A percentile compares a stretch with the other conserved stretches of the same genome.
Evolutionary conservation across 2,113 vertebrate genomes (phyloP).

Genomic region (Aptenodytes forsteri): DNA sequence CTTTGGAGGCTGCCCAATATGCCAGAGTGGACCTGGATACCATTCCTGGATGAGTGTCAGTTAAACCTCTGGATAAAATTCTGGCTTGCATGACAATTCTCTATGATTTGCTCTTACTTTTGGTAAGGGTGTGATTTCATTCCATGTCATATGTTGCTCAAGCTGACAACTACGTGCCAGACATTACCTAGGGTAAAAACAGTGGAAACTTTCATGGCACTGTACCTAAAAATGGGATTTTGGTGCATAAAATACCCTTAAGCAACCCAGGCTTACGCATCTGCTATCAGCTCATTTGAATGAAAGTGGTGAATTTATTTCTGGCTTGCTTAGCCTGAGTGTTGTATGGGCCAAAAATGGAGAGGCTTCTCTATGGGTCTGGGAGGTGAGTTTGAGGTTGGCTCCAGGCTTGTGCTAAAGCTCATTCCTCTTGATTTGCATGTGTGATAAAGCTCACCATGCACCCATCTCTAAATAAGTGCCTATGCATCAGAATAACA

Average conservation of each 20-base stretch:
- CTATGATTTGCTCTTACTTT: background rate
- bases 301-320: background rate
- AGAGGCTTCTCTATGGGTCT: background rate
- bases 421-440: background rate
- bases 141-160: background rate
- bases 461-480: background rate
- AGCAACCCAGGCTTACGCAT: background rate
- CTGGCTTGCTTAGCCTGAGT: background rate
- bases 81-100: background rate
- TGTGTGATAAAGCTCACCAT: background rate
- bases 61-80: background rate
- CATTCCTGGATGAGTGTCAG: background rate
- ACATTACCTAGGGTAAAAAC: background rate
- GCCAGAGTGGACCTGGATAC: background rate
- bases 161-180: background rate
- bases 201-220: background rate
- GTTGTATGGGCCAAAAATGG: background rate
- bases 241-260: background rate
- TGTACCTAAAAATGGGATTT: background rate
- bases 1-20: background rate
- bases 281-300: background rate
- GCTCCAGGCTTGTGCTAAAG: background rate
- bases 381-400: background rate
- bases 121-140: background rate
- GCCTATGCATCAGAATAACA: rapidly evolving